A percentile compares a stretch with the other conserved stretches of the same genome.
Evolutionary conservation across 2,888 invertebrate genomes (phyloP).

Genomic region (Timema cristinae): DNA sequence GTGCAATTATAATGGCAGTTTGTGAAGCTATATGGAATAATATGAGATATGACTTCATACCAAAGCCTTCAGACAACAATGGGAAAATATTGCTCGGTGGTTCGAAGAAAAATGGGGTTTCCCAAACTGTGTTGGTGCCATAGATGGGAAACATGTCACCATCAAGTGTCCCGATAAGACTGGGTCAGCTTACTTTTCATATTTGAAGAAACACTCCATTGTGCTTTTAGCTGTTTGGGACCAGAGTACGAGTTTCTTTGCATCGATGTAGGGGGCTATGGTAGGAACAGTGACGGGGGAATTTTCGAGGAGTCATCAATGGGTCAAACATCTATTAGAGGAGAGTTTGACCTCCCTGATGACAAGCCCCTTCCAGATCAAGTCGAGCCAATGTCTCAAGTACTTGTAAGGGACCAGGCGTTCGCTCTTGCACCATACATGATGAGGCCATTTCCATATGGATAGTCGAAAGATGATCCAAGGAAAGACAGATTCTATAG

Average conservation of each 20-base stretch:
- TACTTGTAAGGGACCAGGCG: conserved; percentile 1
- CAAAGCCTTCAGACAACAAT: neutral
- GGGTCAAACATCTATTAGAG: neutral
- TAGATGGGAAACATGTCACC: conserved; percentile 8
- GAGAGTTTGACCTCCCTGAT: conserved; percentile 13
- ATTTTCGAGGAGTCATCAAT: conserved; percentile 13
- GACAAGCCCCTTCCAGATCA: conserved; percentile 8
- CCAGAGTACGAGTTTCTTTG: conserved; percentile 16
- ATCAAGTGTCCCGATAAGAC: conserved; percentile 14
- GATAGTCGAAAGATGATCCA: neutral
- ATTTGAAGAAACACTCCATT: neutral
- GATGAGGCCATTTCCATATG: neutral
- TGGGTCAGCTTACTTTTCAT: conserved; percentile 10
- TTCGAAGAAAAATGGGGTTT: conserved; percentile 7
- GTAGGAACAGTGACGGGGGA: conserved; percentile 12
- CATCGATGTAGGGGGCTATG: conserved; percentile 5
- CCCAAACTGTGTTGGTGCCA: conserved; percentile 8
- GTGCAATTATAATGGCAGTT: neutral
- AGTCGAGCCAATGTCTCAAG: neutral
- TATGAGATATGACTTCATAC: neutral
- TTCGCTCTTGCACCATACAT: conserved; percentile 4
- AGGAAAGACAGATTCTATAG: conserved; percentile 6
- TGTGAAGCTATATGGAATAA: neutral
- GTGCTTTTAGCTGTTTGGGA: conserved; percentile 12
- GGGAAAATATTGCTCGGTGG: neutral